Evolutionary conservation across 2,888 invertebrate species (phyloP), one percentile per base, ranked within the genome.

Genomic region (Allolobophora icterica): DNA sequence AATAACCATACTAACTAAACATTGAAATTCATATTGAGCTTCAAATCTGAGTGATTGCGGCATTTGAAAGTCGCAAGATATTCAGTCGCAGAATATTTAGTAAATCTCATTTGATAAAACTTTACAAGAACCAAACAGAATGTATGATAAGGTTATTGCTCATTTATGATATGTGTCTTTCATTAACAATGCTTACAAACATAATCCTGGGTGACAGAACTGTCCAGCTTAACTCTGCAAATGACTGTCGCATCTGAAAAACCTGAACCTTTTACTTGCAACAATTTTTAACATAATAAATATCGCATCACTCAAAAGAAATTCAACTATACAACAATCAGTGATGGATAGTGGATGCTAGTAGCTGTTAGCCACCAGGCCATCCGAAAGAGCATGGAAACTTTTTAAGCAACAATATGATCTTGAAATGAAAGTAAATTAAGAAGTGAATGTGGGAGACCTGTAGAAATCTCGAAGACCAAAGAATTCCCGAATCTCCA

Each of bases 401-500:
- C 40, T 33, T 35, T 30, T 89, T 42, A 71, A n/a, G 21, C 24
- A 35, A 83, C 52, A n/a, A 90, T 19, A 35, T 0, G 19, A 17
- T 87, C 4, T 24, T 17, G 11, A 2, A 40, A 21, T 87, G n/a
- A n/a, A 40, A 89, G 3, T 19, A 38, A 89, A 38, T 58, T 52
- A 84, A 42, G 30, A 52, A 89, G 19, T 15, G 17, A 71, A n/a
- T 71, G 0, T 8, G 8, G 71, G 21, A 52, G 58, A 92, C 92
- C 92, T 91, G 90, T 92, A 92, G 91, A 92, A 92, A 52, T 92
- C 92, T 92, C 95, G 92, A 17, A 95, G 93, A 34, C 95, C 95
- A 93, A 94, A 95, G 92, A 94, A 95, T 91, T 95, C 94, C 91
- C 94, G 92, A 58, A 93, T 93, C 33, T 92, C 84, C 24, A 91